phyloP scores from a whole-genome alignment of 2,797 vertebrate species.

The Pteropus rufus region DNA sequence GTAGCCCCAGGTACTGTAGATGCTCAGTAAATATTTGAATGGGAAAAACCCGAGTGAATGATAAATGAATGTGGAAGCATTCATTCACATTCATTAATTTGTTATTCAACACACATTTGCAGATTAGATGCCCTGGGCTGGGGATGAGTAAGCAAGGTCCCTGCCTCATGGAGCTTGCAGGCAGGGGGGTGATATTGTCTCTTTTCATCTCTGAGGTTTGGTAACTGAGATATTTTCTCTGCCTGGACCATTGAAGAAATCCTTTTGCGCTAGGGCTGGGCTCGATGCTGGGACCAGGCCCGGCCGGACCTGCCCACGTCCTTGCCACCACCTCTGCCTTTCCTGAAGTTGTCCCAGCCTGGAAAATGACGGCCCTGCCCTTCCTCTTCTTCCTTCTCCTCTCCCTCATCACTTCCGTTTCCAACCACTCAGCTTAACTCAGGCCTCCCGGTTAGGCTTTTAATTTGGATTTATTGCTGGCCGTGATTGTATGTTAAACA shows the following conservation, averaged over 20 bases:
- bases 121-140: neutral
- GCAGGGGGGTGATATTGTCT: neutral
- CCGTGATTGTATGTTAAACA: conserved; percentile 74
- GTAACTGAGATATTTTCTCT: neutral
- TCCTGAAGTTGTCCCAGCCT: neutral
- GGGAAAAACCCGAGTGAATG: neutral
- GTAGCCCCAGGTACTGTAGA: neutral
- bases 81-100: neutral
- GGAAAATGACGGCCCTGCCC: too few species aligned
- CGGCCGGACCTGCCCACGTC: fast-evolving
- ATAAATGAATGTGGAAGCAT: neutral
- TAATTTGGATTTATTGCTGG: conserved; percentile 78
- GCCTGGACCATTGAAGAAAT: neutral
- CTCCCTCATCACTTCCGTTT: neutral
- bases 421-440: conserved; percentile 55
- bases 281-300: neutral
- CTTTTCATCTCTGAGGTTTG: neutral
- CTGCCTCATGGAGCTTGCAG: neutral
- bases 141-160: neutral
- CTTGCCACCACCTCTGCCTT: too few species aligned
- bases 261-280: neutral
- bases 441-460: conserved; percentile 73
- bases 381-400: neutral
- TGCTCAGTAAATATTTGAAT: neutral
- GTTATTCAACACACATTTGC: neutral